Conservation (phyloP, 2,113 vertebrate genomes). For the Neopipo cinnamomea region DNA sequence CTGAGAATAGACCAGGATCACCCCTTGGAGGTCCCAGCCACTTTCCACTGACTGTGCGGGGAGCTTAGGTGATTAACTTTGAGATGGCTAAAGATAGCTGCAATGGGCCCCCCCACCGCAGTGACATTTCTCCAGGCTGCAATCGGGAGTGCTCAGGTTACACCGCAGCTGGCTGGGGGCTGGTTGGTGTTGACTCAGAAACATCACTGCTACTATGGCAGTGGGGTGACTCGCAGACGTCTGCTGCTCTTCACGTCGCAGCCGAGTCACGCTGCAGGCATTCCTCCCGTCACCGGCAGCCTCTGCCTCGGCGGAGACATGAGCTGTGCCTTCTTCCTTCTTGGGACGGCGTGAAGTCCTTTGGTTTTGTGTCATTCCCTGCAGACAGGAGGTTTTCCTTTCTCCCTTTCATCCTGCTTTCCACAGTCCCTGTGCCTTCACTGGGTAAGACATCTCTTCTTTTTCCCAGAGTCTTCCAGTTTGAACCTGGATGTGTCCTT, state of each 20-base stretch:
- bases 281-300: background rate
- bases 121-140: conserved; percentile 20
- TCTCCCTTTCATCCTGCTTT: background rate
- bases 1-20: conserved; percentile 49
- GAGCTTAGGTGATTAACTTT: conserved; percentile 15
- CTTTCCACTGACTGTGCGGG: background rate
- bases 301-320: background rate
- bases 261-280: background rate
- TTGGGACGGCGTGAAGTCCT: background rate
- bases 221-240: background rate
- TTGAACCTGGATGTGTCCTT: background rate
- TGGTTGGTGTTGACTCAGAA: conserved; percentile 5
- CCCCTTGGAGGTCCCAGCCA: conserved; percentile 18
- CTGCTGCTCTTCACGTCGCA: background rate
- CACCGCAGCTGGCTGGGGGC: conserved; percentile 17
- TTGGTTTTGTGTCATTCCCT: background rate
- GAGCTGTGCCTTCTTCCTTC: background rate
- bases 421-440: accelerated
- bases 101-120: background rate
- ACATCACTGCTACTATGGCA: conserved; percentile 22
- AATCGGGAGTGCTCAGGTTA: background rate
- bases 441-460: background rate
- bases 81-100: conserved; percentile 35
- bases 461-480: background rate
- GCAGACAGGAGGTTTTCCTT: background rate